phyloP scores from a whole-genome alignment of 2,113 vertebrate genomes.

The Parotia lawesii region DNA sequence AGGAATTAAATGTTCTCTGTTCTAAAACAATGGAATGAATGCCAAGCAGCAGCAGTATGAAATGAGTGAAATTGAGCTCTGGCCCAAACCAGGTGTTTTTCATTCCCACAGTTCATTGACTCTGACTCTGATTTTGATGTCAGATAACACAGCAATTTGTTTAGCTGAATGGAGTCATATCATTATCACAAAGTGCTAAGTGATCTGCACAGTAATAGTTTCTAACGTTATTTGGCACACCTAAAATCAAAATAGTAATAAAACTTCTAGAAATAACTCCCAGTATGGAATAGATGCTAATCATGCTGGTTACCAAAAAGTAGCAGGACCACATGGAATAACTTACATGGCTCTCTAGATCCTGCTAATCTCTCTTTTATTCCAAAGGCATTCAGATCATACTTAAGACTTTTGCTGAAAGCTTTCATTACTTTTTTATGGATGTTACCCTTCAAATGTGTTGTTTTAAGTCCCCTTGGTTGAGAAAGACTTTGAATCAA shows the following conservation, averaged over 20 bases:
- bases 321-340: background rate
- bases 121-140: background rate
- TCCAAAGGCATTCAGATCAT: background rate
- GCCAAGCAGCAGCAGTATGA: background rate
- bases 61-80: background rate
- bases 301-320: background rate
- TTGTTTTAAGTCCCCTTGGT: background rate
- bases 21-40: background rate
- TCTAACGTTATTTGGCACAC: background rate
- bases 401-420: background rate
- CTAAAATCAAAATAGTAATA: background rate
- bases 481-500: background rate
- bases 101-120: background rate
- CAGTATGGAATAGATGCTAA: background rate
- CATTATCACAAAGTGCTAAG: background rate
- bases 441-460: background rate
- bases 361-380: background rate
- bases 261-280: background rate
- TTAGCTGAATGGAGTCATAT: background rate
- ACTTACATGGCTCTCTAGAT: background rate
- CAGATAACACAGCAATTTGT: background rate
- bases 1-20: background rate
- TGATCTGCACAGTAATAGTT: background rate
- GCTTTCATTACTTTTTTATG: background rate
- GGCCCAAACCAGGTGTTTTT: background rate